Base-by-base conservation (phyloP, 1,140 invertebrate genomes). In the Hermetia illucens region DNA sequence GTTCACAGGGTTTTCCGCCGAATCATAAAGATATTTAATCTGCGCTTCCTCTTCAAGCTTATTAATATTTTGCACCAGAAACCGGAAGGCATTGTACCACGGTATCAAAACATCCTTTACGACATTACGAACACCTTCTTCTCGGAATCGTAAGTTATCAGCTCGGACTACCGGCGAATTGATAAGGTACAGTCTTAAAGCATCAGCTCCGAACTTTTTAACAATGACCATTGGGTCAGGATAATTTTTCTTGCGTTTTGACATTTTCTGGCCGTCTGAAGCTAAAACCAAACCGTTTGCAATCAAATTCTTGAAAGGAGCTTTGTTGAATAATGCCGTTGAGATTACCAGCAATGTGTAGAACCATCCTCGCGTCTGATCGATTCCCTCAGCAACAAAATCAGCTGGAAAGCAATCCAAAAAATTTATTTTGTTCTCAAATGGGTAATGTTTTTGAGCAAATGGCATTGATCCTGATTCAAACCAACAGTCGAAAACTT, bases 401-500 rank as follows among this genome's bases (percentile, higher is more conserved):
- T 98, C 89, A 4, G 94, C 94, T 15, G 94, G 94, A 54, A 97
- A 98, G 39, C 69, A 71, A 21, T 87, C 77, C 43, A 91, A 80
- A 67, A 97, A 97, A 31, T 87, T 77, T 53, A 87, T 82, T 39
- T 66, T 68, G 47, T 82, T 77, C 57, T 96, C 85, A 65, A 90
- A 91, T 15, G 94, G 94, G 68, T 90, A 98, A 65, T 98, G 94
- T 41, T 73, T 67, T 62, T 95, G 90, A 9, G 90, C 90, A 53
- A 91, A 95, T 4, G 93, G 93, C 94, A 98, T 98, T 15, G 88
- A 89, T 10, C 93, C 94, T 16, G 89, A 94, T 62, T 98, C 94
- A 67, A 98, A 98, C 94, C 94, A 98, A 61, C 94, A 98, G 63
- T 98, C 94, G 69, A 98, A 98, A 0, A 97, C 94, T 68, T 98